Conservation (phyloP, 2,888 invertebrate species). For the Formica aserva region DNA sequence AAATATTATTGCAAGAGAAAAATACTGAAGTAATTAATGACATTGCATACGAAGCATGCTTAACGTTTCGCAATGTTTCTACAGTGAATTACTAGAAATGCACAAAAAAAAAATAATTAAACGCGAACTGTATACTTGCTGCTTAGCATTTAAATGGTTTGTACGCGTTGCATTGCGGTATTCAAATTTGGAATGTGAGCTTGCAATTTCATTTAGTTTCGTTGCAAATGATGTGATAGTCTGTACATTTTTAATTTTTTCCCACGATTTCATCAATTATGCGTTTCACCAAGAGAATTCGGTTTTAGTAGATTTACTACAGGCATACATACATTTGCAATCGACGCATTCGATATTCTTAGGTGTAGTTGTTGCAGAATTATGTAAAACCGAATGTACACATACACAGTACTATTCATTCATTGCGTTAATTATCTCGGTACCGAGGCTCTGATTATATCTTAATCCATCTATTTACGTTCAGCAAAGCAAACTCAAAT, state of each 20-base stretch:
- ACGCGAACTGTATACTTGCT: slow-evolving; percentile 22
- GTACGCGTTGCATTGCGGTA: slow-evolving; percentile 17
- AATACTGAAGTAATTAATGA: slow-evolving; percentile 39
- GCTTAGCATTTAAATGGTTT: slow-evolving; percentile 50
- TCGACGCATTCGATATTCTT: slow-evolving; percentile 13
- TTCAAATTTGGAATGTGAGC: slow-evolving; percentile 33
- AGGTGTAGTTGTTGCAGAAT: neutral
- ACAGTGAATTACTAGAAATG: slow-evolving; percentile 34
- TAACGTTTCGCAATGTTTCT: slow-evolving; percentile 38
- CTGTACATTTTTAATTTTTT: neutral
- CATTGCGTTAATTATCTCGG: slow-evolving; percentile 19
- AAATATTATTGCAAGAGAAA: neutral
- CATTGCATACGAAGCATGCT: slow-evolving; percentile 15
- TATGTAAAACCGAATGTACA: neutral
- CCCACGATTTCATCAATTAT: slow-evolving; percentile 1
- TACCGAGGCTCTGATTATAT: slow-evolving; percentile 21
- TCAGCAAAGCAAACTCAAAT: slow-evolving; percentile 24
- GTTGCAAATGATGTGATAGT: slow-evolving; percentile 7
- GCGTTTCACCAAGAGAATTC: neutral
- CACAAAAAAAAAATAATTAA: slow-evolving; percentile 37
- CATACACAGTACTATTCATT: neutral
- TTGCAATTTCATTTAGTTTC: slow-evolving; percentile 12
- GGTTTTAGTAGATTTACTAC: neutral
- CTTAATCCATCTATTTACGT: slow-evolving; percentile 20
- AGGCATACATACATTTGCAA: neutral